These are phyloP conservation scores for Actinemys pallida DNA, from an alignment of 2,113 vertebrate genomes.

Conservation along the genomic window DNA sequence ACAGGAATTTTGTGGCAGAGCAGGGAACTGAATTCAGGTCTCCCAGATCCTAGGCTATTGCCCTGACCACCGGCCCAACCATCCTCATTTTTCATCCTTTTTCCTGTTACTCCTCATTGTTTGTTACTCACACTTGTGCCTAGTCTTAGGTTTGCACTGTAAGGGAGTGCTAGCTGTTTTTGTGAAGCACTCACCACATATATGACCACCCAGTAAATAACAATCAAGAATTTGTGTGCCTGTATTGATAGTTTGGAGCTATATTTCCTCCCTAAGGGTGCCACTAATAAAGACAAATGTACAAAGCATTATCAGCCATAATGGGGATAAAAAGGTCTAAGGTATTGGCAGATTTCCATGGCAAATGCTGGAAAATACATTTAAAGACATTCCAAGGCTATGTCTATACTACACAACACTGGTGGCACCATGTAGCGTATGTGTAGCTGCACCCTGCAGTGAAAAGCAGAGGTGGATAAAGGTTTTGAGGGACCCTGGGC, in stretches of 20 bases:
- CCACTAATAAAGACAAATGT: neutral
- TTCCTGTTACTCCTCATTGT: neutral
- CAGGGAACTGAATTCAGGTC: too few relatives aligned
- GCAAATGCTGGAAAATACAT: too few relatives aligned
- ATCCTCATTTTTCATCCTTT: too few relatives aligned
- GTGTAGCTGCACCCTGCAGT: too few relatives aligned
- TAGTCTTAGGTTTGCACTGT: neutral
- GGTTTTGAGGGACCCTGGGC: too few relatives aligned
- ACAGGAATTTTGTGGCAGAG: too few relatives aligned
- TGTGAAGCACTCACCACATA: neutral
- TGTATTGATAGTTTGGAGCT: neutral
- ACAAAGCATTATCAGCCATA: neutral
- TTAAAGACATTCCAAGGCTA: too few relatives aligned
- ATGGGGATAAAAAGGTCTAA: neutral
- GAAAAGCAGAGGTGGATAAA: too few relatives aligned
- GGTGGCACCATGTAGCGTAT: too few relatives aligned
- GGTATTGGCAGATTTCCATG: neutral
- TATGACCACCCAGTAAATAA: fast-evolving
- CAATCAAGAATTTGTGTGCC: neutral
- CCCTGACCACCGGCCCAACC: too few relatives aligned
- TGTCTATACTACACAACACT: too few relatives aligned
- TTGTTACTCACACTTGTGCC: neutral
- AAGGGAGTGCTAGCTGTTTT: neutral
- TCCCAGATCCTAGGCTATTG: too few relatives aligned
- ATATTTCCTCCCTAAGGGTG: neutral